Evolutionary conservation across 2,113 vertebrate species (phyloP), one percentile per base, ranked within the genome.

Genomic region (Hyla sarda): DNA sequence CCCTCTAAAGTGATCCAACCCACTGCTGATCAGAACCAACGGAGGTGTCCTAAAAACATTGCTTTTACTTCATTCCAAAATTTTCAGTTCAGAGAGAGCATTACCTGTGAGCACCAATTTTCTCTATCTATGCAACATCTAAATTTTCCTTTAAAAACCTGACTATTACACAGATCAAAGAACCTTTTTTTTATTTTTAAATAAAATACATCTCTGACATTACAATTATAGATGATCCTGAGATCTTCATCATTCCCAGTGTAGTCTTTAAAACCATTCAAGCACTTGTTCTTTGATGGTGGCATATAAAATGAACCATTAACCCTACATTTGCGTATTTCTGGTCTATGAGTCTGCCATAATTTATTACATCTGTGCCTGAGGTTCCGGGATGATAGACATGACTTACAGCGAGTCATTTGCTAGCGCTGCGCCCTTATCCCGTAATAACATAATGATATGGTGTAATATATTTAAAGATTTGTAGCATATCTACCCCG

Each of bases 231-330:
- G 58, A 25, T 2, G 37, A 32, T 67, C 34, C 37, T 67, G 34
- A 25, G 41, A 45, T 82, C 79, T 62, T 25, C n/a, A 28, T 32
- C 11, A 28, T 23, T 76, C 28, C 48, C n/a, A 28, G 28, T 21
- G 16, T 13, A 77, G 74, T 50, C 74, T 50, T 48, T 82, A 82
- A 82, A 82, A 52, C 17, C 60, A 52, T 9, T 69, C 58, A 52
- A 67, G 80, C 62, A 82, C 62, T 48, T 65, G 58, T 67, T 41
- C n/a, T 82, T 67, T 67, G 60, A 82, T 82, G 30, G 30, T 21
- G 47, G 45, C 10, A 41, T 47, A 23, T 82, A 67, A 71, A 52
- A 82, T 71, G 81, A 82, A 48, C 65, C 81, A 82, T 82, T 82
- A 82, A 56, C 25, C 82, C 71, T 13, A 52, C 32, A 34, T 69